These are phyloP conservation scores for Diarsia dahlii DNA, from an alignment of 2,888 invertebrate genomes.

Conservation along the genomic window DNA sequence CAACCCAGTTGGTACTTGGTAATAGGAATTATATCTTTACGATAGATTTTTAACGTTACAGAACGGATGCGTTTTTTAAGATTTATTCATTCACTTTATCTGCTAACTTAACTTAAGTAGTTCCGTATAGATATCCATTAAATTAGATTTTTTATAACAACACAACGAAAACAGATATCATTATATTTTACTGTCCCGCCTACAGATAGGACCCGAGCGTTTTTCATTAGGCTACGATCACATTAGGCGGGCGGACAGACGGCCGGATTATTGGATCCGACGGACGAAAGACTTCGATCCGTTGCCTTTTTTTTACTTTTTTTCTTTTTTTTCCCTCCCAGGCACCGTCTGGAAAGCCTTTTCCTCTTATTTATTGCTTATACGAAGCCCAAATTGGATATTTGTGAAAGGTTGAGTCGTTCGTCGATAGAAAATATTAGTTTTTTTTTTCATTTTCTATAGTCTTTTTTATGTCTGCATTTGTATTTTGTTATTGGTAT, in stretches of 20 bases:
- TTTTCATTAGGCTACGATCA: constrained; percentile 91
- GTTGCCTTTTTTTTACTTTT: constrained; percentile 85
- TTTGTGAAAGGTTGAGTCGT: constrained; percentile 88
- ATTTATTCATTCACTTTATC: not conserved
- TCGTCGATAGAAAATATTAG: constrained; percentile 83
- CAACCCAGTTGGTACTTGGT: too few species aligned
- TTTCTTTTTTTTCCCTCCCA: constrained; percentile 74
- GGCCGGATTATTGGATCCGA: constrained; percentile 90
- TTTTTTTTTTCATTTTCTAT: constrained; percentile 64
- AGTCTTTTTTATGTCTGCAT: constrained; percentile 64
- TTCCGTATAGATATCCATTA: too few species aligned
- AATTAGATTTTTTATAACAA: not conserved
- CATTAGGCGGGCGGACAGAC: constrained; percentile 90
- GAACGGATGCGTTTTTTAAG: too few species aligned
- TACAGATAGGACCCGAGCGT: constrained; percentile 79
- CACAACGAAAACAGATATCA: not conserved
- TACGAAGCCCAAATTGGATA: constrained; percentile 90
- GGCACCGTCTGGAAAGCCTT: constrained; percentile 89
- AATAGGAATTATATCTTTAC: too few species aligned
- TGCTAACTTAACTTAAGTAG: too few species aligned
- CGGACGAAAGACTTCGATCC: constrained; percentile 90
- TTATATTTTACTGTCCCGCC: constrained; percentile 45
- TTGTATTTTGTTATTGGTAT: constrained; percentile 49
- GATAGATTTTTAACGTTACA: too few species aligned
- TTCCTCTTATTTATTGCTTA: constrained; percentile 91